Evolutionary conservation across 2,113 vertebrate species (phyloP).

Genomic region (Ancistrus triradiatus): DNA sequence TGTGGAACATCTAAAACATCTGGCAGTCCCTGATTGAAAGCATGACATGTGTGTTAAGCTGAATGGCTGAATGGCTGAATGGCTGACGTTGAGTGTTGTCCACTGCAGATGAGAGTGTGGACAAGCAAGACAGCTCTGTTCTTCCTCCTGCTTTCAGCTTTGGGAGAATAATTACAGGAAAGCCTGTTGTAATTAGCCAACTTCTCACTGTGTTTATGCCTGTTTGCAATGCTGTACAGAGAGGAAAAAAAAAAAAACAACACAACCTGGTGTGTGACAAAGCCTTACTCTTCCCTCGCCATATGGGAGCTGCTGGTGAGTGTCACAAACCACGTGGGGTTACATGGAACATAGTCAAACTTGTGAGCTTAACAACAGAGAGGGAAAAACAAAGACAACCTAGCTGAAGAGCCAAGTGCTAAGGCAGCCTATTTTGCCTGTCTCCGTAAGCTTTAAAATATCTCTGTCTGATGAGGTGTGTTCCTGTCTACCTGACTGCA

Average conservation of each 20-base stretch:
- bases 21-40: constrained; percentile 38
- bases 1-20: too few species aligned
- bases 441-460: too few species aligned
- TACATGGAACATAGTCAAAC: constrained; percentile 46
- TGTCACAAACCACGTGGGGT: constrained; percentile 40
- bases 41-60: constrained; percentile 8
- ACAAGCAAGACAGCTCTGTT: constrained; percentile 10
- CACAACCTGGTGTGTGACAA: constrained; percentile 48
- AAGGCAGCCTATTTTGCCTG: background rate
- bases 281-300: constrained; percentile 35
- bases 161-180: constrained; percentile 48
- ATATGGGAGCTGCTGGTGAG: constrained; percentile 46
- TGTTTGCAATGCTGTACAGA: constrained; percentile 35
- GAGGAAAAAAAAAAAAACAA: constrained; percentile 13
- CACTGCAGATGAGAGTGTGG: constrained; percentile 22
- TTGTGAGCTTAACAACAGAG: constrained; percentile 46
- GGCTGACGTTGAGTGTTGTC: constrained; percentile 29
- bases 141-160: constrained; percentile 36
- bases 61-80: constrained; percentile 16
- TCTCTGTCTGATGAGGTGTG: too few species aligned
- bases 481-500: too few species aligned
- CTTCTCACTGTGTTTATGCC: constrained; percentile 43
- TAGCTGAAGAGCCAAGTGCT: constrained; percentile 16
- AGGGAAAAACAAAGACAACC: constrained; percentile 39
- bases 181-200: constrained; percentile 45